Evolutionary conservation across 2,797 vertebrate genomes (phyloP), one percentile per base, ranked within the genome.

Genomic region (Tiaroga cobitis): DNA sequence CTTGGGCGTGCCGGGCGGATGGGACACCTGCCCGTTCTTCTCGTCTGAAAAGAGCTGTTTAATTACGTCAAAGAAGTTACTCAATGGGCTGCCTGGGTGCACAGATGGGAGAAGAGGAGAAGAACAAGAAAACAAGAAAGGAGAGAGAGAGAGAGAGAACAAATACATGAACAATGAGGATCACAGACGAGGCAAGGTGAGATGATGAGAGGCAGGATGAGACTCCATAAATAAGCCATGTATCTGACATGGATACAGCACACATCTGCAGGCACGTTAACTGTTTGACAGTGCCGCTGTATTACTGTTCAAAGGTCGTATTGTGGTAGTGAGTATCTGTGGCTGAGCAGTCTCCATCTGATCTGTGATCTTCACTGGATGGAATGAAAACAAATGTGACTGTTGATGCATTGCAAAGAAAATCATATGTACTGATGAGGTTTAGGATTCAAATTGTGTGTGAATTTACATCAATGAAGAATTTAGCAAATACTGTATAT

Each of bases 51-150:
- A 99, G 97, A 99, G 98, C 97, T 99, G 98, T 98, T 99, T 99
- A 97, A 99, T 99, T 98, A 99, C 98, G 97, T 99, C 98, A 98
- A 99, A 99, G 98, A 99, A 99, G 98, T 98, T 99, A 99, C 97
- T 98, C 97, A 99, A 97, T 95, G 98, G 98, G 97, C 97, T 98
- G 97, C 98, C 98, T 99, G 95, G 95, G 96, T 94, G 96, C 93
- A 96, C 92, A 94, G 90, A 92, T 90, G 91, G 90, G 92, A 93
- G 90, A 94, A 94, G 94, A 93, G 93, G 91, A 92, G 91, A 91
- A 90, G 70, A 92, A 76, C 91, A 77, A 90, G 88, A 92, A 93
- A 97, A 95, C 95, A 92, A 93, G 46, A 87, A 72, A 93, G 91
- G 92, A 91, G 89, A 91, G 91, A 90, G 84, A 91, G 49, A 91